phyloP scores from a whole-genome alignment of 1,140 invertebrate species.

The Brachionus calyciflorus region DNA sequence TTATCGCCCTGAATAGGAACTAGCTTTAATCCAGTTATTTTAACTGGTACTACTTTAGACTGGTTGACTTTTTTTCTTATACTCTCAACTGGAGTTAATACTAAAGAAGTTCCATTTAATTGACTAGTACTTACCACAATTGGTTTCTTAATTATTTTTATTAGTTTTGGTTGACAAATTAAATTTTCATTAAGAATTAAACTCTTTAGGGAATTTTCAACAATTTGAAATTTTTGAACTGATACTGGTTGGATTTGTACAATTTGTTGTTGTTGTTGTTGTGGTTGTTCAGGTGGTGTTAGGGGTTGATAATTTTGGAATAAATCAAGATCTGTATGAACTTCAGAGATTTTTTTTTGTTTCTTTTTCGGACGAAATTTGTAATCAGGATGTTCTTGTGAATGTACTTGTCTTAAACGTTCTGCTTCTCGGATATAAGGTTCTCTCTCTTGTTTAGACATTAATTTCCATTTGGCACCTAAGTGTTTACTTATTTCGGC shows the following conservation, averaged over 20 bases:
- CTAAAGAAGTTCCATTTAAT: no score
- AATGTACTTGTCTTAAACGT: constrained; percentile 77
- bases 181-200: not conserved
- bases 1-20: constrained; percentile 33
- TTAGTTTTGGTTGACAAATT: not conserved
- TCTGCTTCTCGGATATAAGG: constrained; percentile 89
- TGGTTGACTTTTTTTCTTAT: not conserved
- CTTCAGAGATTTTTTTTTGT: constrained; percentile 49
- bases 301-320: constrained; percentile 12
- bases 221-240: constrained; percentile 24
- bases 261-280: not conserved
- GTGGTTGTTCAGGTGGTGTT: not conserved
- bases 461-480: constrained; percentile 30
- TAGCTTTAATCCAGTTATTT: not conserved
- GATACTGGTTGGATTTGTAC: not conserved
- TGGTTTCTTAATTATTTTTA: constrained; percentile 15
- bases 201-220: not conserved
- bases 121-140: not conserved
- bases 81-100: no score
- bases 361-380: constrained; percentile 82
- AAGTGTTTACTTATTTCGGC: constrained; percentile 33
- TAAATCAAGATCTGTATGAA: not conserved
- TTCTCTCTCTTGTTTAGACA: constrained; percentile 75
- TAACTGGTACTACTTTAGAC: not conserved
- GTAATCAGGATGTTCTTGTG: constrained; percentile 83